phyloP scores from a whole-genome alignment of 2,113 vertebrate species.

The Catharus fuscescens region DNA sequence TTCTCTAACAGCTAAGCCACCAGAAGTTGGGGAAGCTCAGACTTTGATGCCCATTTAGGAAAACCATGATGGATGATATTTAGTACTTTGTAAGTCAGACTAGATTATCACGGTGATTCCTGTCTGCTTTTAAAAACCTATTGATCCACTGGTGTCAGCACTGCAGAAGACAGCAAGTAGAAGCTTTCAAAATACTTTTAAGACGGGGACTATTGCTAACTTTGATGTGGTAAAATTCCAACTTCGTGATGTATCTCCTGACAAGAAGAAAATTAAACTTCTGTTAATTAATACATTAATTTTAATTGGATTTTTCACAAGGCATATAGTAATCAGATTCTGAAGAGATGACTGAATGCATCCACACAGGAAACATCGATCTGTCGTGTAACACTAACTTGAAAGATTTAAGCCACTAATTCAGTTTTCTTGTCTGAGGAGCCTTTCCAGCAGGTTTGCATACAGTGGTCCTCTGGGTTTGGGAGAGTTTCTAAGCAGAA shows the following conservation, averaged over 20 bases:
- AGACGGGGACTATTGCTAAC: neutral
- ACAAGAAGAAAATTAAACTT: conserved; percentile 43
- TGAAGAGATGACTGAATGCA: neutral
- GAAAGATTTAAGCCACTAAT: conserved; percentile 1
- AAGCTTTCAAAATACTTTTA: conserved; percentile 42
- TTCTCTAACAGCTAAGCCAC: conserved; percentile 32
- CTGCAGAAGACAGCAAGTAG: conserved; percentile 43
- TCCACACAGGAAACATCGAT: neutral
- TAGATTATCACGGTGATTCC: conserved; percentile 59
- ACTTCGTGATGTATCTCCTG: neutral
- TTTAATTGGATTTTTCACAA: conserved; percentile 31
- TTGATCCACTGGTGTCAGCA: conserved; percentile 55
- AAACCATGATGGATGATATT: conserved; percentile 64
- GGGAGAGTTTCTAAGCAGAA: neutral
- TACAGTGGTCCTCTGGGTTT: neutral
- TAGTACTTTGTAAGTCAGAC: conserved; percentile 64
- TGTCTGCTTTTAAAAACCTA: conserved; percentile 64
- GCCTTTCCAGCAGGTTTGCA: neutral
- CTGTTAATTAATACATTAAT: conserved; percentile 30
- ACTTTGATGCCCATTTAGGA: conserved; percentile 53
- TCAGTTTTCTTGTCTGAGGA: neutral
- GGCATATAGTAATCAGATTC: neutral
- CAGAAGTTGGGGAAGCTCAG: conserved; percentile 35
- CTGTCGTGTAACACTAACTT: neutral
- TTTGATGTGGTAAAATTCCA: conserved; percentile 30